These are phyloP conservation scores for Nothura maculosa DNA, from an alignment of 2,797 vertebrate genomes.

Conservation along the genomic window DNA sequence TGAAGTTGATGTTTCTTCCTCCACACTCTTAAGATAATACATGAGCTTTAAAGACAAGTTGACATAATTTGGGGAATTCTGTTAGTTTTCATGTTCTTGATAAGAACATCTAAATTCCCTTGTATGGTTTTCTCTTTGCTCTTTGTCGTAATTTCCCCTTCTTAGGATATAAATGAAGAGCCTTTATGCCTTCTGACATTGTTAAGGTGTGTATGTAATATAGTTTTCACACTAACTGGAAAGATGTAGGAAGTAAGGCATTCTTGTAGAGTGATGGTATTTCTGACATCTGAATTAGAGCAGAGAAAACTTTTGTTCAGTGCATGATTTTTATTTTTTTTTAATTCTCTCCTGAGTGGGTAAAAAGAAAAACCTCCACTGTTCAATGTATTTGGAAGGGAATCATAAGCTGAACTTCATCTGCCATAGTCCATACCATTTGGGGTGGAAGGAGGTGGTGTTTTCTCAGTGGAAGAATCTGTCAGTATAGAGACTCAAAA, in stretches of 20 bases:
- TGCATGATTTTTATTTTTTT: neutral
- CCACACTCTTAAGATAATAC: neutral
- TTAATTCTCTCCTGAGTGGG: neutral
- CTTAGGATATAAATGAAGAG: neutral
- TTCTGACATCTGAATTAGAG: neutral
- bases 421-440: neutral
- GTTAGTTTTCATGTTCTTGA: neutral
- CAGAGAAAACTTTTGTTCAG: neutral
- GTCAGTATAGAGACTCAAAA: neutral
- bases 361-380: neutral
- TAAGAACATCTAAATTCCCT: neutral
- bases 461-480: neutral
- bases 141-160: neutral
- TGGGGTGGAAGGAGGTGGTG: neutral
- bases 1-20: neutral
- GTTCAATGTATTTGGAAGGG: neutral
- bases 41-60: neutral
- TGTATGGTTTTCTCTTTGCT: neutral
- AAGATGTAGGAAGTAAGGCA: neutral
- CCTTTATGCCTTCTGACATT: neutral
- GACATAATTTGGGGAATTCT: neutral
- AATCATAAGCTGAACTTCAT: neutral
- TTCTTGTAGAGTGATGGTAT: neutral
- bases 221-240: neutral
- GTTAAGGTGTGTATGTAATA: neutral